These are phyloP conservation scores for Argyrosomus japonicus DNA, from an alignment of 2,113 vertebrate genomes.

Conservation along the genomic window DNA sequence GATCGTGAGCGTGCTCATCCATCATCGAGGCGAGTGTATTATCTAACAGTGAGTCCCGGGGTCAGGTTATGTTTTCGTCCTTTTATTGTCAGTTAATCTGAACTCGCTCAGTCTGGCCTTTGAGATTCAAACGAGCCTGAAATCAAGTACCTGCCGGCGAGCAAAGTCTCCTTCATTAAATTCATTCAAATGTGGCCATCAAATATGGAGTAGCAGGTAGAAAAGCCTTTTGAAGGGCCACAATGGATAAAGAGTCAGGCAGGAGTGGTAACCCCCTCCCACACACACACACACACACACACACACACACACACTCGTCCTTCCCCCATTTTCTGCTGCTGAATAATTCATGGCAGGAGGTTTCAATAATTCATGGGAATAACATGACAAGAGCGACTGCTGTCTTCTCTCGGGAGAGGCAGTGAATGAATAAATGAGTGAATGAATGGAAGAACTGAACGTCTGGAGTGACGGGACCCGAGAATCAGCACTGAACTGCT, in stretches of 20 bases:
- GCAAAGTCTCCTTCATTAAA: slow-evolving; percentile 29
- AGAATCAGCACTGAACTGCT: slow-evolving; percentile 1
- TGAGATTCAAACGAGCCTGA: slow-evolving; percentile 39
- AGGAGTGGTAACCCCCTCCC: slow-evolving; percentile 27
- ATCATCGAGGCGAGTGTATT: neutral
- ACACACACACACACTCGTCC: slow-evolving; percentile 2
- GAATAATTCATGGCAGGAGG: slow-evolving; percentile 74
- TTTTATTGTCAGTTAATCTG: slow-evolving; percentile 28
- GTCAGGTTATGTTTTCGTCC: slow-evolving; percentile 19
- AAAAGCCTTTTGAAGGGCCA: slow-evolving; percentile 30
- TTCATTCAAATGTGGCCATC: slow-evolving; percentile 42
- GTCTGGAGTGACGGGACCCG: neutral
- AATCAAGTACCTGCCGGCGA: slow-evolving; percentile 18
- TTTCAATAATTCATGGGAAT: slow-evolving; percentile 84
- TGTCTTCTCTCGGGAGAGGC: slow-evolving; percentile 56
- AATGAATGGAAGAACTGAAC: slow-evolving; percentile 44
- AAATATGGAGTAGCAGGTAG: slow-evolving; percentile 59
- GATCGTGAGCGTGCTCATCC: neutral
- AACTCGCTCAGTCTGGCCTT: slow-evolving; percentile 11
- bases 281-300: slow-evolving; percentile 2
- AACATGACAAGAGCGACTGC: slow-evolving; percentile 72
- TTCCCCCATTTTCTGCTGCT: slow-evolving; percentile 62
- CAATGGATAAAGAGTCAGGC: slow-evolving; percentile 30
- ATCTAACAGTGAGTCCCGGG: neutral
- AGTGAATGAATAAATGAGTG: slow-evolving; percentile 59